Percentiles rank a stretch among this genome's conserved stretches.
Evolutionary conservation across 2,113 vertebrate genomes (phyloP).

Genomic region (Gadus chalcogrammus): DNA sequence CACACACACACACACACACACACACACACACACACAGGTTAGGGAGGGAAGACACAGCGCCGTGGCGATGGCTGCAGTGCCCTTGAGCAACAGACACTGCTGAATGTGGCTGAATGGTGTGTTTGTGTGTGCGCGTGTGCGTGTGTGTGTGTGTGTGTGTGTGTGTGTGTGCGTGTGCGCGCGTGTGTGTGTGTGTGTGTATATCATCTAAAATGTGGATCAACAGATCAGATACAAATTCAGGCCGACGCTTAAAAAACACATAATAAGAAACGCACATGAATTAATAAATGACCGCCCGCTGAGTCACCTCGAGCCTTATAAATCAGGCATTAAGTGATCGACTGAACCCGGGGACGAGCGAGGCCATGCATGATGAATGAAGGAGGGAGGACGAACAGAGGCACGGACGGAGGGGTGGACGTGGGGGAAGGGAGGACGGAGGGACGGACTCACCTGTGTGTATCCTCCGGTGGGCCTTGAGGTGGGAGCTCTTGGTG

Average conservation of each 20-base stretch:
- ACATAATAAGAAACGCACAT: too few relatives aligned
- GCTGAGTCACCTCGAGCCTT: too few relatives aligned
- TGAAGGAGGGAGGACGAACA: neutral
- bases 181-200: too few relatives aligned
- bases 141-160: too few relatives aligned
- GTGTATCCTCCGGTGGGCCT: conserved; percentile 94
- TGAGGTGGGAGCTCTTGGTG: conserved; percentile 97
- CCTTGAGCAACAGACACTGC: neutral
- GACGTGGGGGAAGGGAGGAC: neutral
- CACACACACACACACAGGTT: neutral
- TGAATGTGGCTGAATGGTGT: neutral
- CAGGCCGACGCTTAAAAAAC: too few relatives aligned
- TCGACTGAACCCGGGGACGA: too few relatives aligned
- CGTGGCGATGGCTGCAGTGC: neutral
- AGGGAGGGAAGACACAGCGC: neutral
- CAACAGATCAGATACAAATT: too few relatives aligned
- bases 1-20: neutral
- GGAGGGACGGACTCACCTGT: conserved; percentile 75
- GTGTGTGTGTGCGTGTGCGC: too few relatives aligned
- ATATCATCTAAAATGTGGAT: too few relatives aligned
- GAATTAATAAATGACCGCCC: too few relatives aligned
- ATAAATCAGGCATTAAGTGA: too few relatives aligned
- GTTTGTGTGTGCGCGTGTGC: neutral
- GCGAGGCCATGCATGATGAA: too few relatives aligned
- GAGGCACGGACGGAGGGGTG: neutral